Base-by-base conservation (phyloP, 92 coral and sea anemone species). In the Porites cylindrica region DNA sequence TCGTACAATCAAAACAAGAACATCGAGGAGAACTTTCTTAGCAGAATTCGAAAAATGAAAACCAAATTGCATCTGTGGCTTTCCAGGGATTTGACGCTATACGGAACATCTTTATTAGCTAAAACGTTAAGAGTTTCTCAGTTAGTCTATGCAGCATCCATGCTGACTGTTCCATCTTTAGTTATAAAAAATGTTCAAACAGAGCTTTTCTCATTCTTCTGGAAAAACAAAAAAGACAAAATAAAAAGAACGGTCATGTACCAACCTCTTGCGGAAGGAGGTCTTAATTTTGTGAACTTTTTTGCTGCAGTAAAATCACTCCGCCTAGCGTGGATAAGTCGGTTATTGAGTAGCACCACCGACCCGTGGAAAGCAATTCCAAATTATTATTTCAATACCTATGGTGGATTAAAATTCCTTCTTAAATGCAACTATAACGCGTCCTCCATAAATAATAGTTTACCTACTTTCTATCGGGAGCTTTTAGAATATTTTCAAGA, bases 91-190 rank as follows among this genome's bases (percentile, higher is more conserved):
- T 47, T 70, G n/a, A 47, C 82, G 13, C 72, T 78, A 3, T 78
- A 78, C 20, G 59, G 82, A 1, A 78, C 18, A 21, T 78, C 82
- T n/a, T 63, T 59, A 23, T 38, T 23, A 23, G 24, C 24, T 23
- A 23, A 23, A 63, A 7, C 82, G 26, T 32, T 62, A 78, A 71
- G 82, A 1, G 72, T 61, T 23, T 62, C 82, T 12, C 72, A 78
- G 29, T 61, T 77, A 77, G 81, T 77, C 32, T 58, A 54, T 13
- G 68, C 67, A 16, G 71, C 82, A 4, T 78, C 52, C 20, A 16
- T 78, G 82, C 72, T 78, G 3, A 29, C 82, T 63, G 82, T 32
- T 38, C 70, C 82, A 17, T 32, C 18, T 26, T 8, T 7, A 78
- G 72, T 78, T 7, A 64, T 26, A 2, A 78, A 62, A 78, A 78